A percentile compares a stretch with the other conserved stretches of the same genome.
Conservation (phyloP, 1,140 invertebrate genomes). For the Eumaeus atala region DNA sequence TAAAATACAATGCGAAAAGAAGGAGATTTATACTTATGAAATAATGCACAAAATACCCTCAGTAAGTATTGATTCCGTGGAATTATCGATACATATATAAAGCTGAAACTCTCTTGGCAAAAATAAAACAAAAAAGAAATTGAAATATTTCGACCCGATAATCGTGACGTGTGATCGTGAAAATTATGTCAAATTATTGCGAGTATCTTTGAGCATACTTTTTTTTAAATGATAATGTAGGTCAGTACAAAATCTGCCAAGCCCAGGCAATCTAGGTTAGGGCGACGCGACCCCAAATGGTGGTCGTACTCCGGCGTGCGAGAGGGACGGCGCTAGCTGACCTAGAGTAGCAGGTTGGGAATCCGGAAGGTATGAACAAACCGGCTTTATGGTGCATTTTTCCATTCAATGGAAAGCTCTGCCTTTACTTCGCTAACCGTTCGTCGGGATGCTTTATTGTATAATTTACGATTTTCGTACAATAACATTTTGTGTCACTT, state of each 20-base stretch:
- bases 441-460: constrained; percentile 34
- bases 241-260: constrained; percentile 47
- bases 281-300: constrained; percentile 66
- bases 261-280: constrained; percentile 62
- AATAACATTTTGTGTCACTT: constrained; percentile 9
- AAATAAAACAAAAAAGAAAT: too few species aligned
- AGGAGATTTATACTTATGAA: too few species aligned
- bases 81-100: too few species aligned
- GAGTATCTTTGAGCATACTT: neutral
- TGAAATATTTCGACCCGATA: too few species aligned
- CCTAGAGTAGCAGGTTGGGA: constrained; percentile 71
- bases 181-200: too few species aligned
- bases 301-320: constrained; percentile 34
- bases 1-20: too few species aligned
- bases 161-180: too few species aligned
- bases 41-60: too few species aligned
- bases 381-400: constrained; percentile 67
- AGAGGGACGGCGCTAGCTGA: constrained; percentile 50
- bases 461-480: constrained; percentile 33
- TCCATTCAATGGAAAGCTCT: constrained; percentile 71
- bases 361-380: constrained; percentile 69
- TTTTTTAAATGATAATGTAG: constrained; percentile 20
- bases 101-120: too few species aligned
- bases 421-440: constrained; percentile 45
- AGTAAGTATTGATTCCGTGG: too few species aligned